These are phyloP conservation scores for Hydra vulgaris DNA, from an alignment of 30 jellyfish, hydroid and myxozoan species.

Conservation along the genomic window DNA sequence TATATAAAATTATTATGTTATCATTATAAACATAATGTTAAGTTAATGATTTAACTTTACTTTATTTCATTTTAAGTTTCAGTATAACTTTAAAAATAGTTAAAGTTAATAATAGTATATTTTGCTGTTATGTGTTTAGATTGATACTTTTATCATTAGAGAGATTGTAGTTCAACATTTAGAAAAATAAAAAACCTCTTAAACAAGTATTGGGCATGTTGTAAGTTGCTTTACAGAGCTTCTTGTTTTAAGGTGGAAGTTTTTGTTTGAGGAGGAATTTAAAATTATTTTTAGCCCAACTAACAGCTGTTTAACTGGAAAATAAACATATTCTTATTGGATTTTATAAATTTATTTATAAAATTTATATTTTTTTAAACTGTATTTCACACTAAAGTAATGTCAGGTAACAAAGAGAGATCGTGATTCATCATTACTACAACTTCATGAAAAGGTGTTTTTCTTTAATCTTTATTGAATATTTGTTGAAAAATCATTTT, in stretches of 20 bases:
- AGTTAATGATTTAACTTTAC: background rate
- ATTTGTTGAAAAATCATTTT: background rate
- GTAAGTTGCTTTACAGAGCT: constrained; percentile 86
- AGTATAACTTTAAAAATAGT: background rate
- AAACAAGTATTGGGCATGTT: constrained; percentile 98
- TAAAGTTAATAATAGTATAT: too few relatives aligned
- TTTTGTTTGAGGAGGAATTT: background rate
- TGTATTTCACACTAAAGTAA: background rate
- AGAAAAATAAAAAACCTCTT: constrained; percentile 74
- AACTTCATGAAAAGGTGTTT: constrained; percentile 82
- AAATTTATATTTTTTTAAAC: background rate
- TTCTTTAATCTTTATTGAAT: background rate
- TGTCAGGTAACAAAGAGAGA: constrained; percentile 79
- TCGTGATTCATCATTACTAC: constrained; percentile 87
- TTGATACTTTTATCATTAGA: constrained; percentile 78
- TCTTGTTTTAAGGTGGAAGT: constrained; percentile 75
- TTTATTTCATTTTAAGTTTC: background rate
- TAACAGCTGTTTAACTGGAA: too few relatives aligned
- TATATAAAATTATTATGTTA: too few relatives aligned
- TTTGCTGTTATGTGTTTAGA: background rate
- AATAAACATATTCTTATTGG: background rate
- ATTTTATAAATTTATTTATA: too few relatives aligned
- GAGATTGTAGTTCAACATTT: constrained; percentile 76
- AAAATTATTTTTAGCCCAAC: too few relatives aligned
- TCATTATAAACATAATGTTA: too few relatives aligned